Evolutionary conservation across 1,140 invertebrate genomes (phyloP).

Genomic region (Carcinoscorpius rotundicauda): DNA sequence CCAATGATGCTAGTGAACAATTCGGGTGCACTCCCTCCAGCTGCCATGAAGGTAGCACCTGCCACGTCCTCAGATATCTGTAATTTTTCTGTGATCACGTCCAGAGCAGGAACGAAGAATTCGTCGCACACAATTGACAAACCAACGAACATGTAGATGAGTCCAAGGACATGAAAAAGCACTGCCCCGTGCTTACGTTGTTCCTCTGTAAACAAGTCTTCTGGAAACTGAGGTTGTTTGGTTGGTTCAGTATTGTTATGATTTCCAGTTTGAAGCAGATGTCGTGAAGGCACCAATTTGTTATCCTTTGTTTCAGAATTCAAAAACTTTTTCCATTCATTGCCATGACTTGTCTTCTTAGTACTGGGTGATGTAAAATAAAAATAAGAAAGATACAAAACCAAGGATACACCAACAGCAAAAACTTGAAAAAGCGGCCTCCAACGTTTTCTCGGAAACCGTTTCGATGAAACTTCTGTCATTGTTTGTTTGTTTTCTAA

Average conservation of each 20-base stretch:
- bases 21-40: conserved; percentile 86
- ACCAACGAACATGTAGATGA: conserved; percentile 80
- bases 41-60: conserved; percentile 88
- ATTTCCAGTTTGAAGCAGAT: too few species aligned
- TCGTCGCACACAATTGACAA: conserved; percentile 86
- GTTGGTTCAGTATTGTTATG: neutral
- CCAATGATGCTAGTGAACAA: conserved; percentile 86
- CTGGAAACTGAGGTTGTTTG: conserved; percentile 47
- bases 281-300: too few species aligned
- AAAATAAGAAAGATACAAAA: too few species aligned
- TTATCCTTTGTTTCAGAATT: too few species aligned
- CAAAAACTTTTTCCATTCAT: too few species aligned
- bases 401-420: too few species aligned
- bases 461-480: too few species aligned
- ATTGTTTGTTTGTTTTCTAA: too few species aligned
- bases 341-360: too few species aligned
- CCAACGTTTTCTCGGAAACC: too few species aligned
- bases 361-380: too few species aligned
- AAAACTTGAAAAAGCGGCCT: too few species aligned
- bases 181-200: conserved; percentile 74
- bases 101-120: conserved; percentile 82
- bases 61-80: conserved; percentile 76
- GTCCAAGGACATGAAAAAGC: conserved; percentile 67
- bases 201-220: conserved; percentile 71
- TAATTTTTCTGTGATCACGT: conserved; percentile 81